Percentiles rank a stretch among this genome's conserved stretches.
Conservation (phyloP, 1,140 invertebrate species). For the Trinorchestia longiramus region DNA sequence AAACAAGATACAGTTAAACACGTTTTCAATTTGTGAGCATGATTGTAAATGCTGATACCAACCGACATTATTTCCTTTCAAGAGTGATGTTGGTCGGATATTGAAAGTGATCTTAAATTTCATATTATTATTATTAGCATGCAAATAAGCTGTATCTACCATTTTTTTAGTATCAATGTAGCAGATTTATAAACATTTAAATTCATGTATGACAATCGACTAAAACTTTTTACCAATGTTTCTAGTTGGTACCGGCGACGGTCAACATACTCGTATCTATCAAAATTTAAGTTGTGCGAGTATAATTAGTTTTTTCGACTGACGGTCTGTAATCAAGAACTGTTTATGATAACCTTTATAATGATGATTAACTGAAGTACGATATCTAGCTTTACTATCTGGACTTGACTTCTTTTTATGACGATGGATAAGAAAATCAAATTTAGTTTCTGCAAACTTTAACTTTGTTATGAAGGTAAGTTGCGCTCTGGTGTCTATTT, state of each 20-base stretch:
- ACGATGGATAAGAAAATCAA: too few relatives aligned
- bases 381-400: too few relatives aligned
- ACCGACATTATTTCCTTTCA: neutral
- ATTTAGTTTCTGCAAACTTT: neutral
- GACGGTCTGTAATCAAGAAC: neutral
- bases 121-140: too few relatives aligned
- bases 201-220: neutral
- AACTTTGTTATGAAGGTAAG: neutral
- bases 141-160: too few relatives aligned
- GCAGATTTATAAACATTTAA: neutral
- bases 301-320: neutral
- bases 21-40: neutral
- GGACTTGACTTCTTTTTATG: too few relatives aligned
- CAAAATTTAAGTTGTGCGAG: neutral
- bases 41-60: neutral
- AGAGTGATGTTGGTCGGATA: too few relatives aligned
- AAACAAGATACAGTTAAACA: neutral
- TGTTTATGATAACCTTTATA: neutral
- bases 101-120: neutral
- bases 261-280: neutral
- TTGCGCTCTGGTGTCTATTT: neutral
- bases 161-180: neutral
- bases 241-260: neutral
- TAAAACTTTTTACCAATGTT: neutral
- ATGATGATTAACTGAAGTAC: neutral